Base-by-base conservation (phyloP, 2,113 vertebrate species). In the Clupea harengus region DNA sequence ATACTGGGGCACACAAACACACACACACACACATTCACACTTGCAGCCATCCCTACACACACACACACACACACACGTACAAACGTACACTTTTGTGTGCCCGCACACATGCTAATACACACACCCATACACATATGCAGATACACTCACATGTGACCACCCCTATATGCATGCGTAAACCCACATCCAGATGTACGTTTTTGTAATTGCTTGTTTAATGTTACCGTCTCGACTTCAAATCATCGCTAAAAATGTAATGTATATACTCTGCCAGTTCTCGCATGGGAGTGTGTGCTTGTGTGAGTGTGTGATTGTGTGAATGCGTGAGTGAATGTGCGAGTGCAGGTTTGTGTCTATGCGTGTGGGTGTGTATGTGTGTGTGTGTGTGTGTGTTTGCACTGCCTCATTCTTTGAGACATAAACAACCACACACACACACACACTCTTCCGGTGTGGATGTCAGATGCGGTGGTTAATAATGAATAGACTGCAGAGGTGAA, bases 401-500 rank as follows among this genome's bases (percentile, higher is more conserved):
- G 28, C 15, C 72, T 72, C 9, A 15, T 78, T 78, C 32, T 39
- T 78, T 78, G 72, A 32, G 72, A 78, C 28, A 72, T 72, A 44
- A 78, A 78, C 72, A 78, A 78, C 72, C 72, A 78, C 72, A 78
- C 72, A 72, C 64, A 72, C 64, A 32, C 25, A 78, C 72, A 78
- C 72, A 75, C 45, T 47, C 20, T 2, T 9, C 17, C 78, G 72
- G 72, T 78, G 72, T 78, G 72, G 45, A 67, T 86, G 47, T 83
- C 6, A 47, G 18, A 39, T 78, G 45, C 39, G 82, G 57, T 54
- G 52, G 45, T 86, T 18, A 86, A 87, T 85, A 86, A 88, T 83
- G 67, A 5, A 88, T 86, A 18, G 44, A 80, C 83, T 86, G 72
- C 52, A 85, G 67, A 87, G 81, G 81, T 87, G 85, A 82, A 85